Conservation (phyloP, 92 coral and sea anemone species). For the Phymanthus crucifer region DNA sequence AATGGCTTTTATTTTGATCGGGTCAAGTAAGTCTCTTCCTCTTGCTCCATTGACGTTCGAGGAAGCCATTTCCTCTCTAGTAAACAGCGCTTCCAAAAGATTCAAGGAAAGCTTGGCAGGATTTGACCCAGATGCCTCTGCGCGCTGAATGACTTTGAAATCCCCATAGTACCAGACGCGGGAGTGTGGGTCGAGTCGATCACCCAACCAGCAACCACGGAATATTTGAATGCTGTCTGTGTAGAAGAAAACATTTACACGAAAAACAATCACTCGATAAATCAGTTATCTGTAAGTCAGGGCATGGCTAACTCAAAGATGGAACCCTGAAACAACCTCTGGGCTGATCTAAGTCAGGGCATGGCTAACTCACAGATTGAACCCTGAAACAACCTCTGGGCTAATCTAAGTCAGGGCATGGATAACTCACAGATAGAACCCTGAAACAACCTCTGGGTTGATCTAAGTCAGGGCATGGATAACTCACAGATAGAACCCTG, state of each 20-base stretch:
- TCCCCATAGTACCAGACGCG: slow-evolving; percentile 95
- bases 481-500: too few relatives aligned
- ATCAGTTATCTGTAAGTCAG: too few relatives aligned
- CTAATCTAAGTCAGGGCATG: too few relatives aligned
- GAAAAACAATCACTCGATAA: not conserved
- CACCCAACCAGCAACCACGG: slow-evolving; percentile 92
- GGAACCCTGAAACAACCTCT: too few relatives aligned
- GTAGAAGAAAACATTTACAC: too few relatives aligned
- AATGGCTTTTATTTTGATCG: slow-evolving; percentile 90
- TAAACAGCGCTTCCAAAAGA: slow-evolving; percentile 83
- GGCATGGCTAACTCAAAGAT: not conserved
- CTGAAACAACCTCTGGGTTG: too few relatives aligned
- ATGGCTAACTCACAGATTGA: too few relatives aligned
- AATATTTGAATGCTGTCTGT: slow-evolving; percentile 46
- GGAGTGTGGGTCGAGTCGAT: slow-evolving; percentile 57
- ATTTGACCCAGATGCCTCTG: slow-evolving; percentile 86
- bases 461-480: too few relatives aligned
- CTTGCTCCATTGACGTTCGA: slow-evolving; percentile 95
- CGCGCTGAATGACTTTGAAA: slow-evolving; percentile 70
- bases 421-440: too few relatives aligned
- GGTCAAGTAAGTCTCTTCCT: slow-evolving; percentile 86
- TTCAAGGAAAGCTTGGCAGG: slow-evolving; percentile 92
- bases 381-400: too few relatives aligned
- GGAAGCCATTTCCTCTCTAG: slow-evolving; percentile 94
- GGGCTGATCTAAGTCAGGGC: too few relatives aligned